These are phyloP conservation scores for Calidris pygmaea DNA, from an alignment of 2,113 vertebrate species.

Conservation along the genomic window DNA sequence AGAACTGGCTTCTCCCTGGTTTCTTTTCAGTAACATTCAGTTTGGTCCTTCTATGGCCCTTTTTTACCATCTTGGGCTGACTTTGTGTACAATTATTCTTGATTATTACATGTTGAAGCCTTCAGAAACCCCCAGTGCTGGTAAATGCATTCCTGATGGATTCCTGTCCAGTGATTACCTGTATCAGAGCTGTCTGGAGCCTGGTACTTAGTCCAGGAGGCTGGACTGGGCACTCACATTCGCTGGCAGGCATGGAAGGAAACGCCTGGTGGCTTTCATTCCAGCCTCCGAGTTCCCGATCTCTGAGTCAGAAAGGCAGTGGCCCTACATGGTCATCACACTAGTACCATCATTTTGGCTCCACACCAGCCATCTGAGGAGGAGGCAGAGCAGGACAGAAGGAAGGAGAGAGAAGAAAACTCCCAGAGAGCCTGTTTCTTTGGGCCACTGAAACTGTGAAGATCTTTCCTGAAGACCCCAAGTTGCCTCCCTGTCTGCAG, in stretches of 20 bases:
- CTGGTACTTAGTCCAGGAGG: neutral
- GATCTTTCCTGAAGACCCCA: neutral
- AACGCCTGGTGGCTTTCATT: neutral
- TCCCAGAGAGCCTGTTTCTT: neutral
- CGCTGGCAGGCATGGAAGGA: neutral
- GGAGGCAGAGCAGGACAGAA: neutral
- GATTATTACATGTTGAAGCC: neutral
- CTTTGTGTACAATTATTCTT: neutral
- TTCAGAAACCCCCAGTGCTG: neutral
- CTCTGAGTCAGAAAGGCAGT: constrained; percentile 21
- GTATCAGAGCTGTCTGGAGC: neutral
- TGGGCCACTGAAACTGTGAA: neutral
- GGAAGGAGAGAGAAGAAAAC: neutral
- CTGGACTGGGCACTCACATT: neutral
- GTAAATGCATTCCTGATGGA: neutral
- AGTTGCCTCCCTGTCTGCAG: neutral
- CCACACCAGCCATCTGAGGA: neutral
- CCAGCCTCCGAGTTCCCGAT: neutral
- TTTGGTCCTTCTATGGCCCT: neutral
- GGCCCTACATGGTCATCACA: neutral
- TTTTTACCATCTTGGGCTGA: neutral
- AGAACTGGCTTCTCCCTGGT: neutral
- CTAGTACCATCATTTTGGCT: neutral
- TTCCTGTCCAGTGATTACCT: neutral
- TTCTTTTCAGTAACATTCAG: neutral